Evolutionary conservation across 1,140 invertebrate species (phyloP).

Genomic region (Camponotus pennsylvanicus): DNA sequence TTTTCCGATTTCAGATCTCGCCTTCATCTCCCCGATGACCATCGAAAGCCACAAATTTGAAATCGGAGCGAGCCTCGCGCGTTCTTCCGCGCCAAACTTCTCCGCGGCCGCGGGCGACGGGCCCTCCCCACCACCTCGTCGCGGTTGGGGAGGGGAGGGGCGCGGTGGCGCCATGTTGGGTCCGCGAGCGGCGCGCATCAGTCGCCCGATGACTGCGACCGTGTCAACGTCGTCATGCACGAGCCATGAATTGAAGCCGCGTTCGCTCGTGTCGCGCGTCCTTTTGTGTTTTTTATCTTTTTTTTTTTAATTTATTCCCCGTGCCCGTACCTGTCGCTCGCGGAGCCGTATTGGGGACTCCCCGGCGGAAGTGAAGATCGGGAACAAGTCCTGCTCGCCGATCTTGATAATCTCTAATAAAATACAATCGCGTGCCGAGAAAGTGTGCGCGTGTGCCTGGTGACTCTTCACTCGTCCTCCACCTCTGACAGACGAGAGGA

Average conservation of each 20-base stretch:
- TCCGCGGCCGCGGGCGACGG: constrained; percentile 6
- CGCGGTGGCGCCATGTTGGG: constrained; percentile 35
- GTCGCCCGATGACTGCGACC: constrained; percentile 84
- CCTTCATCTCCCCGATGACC: neutral
- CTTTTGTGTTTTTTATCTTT: constrained; percentile 22
- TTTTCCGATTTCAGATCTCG: no score
- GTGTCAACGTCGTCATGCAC: constrained; percentile 74
- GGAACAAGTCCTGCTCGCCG: neutral
- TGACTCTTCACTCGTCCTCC: neutral
- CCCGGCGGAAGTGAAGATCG: neutral
- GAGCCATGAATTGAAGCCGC: constrained; percentile 78
- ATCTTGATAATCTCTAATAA: no score
- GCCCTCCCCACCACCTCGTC: constrained; percentile 48
- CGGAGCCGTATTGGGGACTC: neutral
- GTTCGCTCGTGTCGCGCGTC: constrained; percentile 50
- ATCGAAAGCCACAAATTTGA: neutral
- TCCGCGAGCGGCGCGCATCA: constrained; percentile 60
- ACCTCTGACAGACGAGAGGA: neutral
- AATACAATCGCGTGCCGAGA: constrained; percentile 13
- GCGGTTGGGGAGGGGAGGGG: constrained; percentile 17
- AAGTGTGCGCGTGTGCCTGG: constrained; percentile 36
- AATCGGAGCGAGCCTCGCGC: constrained; percentile 42
- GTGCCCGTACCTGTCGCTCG: neutral
- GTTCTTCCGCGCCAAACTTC: constrained; percentile 42
- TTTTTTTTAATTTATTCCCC: constrained; percentile 32